Percentiles rank a stretch among this genome's conserved stretches.
These are phyloP conservation scores for Adela reaumurella DNA, from an alignment of 2,888 invertebrate genomes.

Conservation along the genomic window DNA sequence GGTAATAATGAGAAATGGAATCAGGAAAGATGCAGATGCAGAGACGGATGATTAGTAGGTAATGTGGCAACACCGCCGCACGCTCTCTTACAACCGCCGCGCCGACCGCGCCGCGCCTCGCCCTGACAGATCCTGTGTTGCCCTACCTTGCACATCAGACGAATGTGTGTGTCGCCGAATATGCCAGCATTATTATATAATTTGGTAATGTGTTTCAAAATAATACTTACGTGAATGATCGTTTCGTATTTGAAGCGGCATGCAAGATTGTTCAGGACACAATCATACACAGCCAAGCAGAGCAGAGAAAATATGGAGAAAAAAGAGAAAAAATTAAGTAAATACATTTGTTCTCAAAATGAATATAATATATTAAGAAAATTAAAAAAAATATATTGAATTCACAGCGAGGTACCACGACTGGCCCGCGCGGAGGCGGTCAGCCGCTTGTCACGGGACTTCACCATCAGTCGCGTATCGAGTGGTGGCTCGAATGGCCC, in stretches of 20 bases:
- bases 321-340: slow-evolving; percentile 72
- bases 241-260: slow-evolving; percentile 70
- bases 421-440: neutral
- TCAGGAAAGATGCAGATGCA: too few relatives aligned
- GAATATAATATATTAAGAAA: slow-evolving; percentile 49
- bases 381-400: slow-evolving; percentile 50
- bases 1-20: too few relatives aligned
- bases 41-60: too few relatives aligned
- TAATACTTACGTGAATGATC: slow-evolving; percentile 74
- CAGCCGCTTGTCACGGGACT: too few relatives aligned
- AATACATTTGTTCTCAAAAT: slow-evolving; percentile 60
- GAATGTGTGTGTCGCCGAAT: neutral
- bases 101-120: too few relatives aligned
- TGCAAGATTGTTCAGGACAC: slow-evolving; percentile 74
- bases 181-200: neutral
- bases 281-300: slow-evolving; percentile 83
- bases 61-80: too few relatives aligned
- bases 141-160: neutral
- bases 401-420: slow-evolving; percentile 49
- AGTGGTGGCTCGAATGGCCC: too few relatives aligned
- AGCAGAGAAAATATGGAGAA: slow-evolving; percentile 77
- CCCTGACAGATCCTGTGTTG: too few relatives aligned
- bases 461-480: too few relatives aligned
- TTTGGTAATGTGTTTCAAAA: slow-evolving; percentile 53
- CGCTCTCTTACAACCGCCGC: too few relatives aligned